Percentiles rank a stretch among this genome's conserved stretches.
phyloP scores from a whole-genome alignment of 2,797 vertebrate genomes.

The Halcyon smyrnensis region DNA sequence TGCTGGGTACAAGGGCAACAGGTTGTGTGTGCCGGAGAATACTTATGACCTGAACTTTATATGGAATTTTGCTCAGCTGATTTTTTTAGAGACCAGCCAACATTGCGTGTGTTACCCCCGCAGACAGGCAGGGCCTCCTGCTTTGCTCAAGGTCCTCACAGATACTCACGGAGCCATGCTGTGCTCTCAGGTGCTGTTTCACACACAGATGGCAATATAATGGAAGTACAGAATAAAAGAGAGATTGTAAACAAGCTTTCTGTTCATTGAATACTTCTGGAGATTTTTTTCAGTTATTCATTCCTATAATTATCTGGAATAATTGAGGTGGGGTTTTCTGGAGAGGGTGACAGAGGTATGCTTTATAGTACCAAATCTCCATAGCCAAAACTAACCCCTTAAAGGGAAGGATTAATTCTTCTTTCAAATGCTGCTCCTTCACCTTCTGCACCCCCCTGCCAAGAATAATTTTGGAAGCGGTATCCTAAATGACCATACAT shows the following conservation, averaged over 20 bases:
- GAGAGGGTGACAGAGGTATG: not conserved
- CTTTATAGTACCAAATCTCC: not conserved
- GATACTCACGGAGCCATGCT: rapidly evolving
- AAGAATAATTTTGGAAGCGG: not conserved
- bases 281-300: not conserved
- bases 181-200: not conserved
- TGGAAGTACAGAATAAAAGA: not conserved
- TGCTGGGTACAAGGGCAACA: not conserved
- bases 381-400: constrained; percentile 1
- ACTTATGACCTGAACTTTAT: not conserved
- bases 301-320: not conserved
- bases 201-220: not conserved
- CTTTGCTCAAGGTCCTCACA: rapidly evolving
- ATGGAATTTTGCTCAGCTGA: not conserved
- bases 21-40: not conserved
- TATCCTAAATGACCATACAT: not conserved
- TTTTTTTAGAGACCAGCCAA: not conserved
- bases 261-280: not conserved
- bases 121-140: not conserved
- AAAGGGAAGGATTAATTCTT: constrained; percentile 4
- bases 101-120: not conserved
- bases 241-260: not conserved
- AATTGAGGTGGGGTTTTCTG: not conserved
- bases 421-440: not conserved
- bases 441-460: not conserved